These are phyloP conservation scores for Pristionchus exspectatus DNA, from an alignment of 2,888 invertebrate genomes.

Conservation along the genomic window DNA sequence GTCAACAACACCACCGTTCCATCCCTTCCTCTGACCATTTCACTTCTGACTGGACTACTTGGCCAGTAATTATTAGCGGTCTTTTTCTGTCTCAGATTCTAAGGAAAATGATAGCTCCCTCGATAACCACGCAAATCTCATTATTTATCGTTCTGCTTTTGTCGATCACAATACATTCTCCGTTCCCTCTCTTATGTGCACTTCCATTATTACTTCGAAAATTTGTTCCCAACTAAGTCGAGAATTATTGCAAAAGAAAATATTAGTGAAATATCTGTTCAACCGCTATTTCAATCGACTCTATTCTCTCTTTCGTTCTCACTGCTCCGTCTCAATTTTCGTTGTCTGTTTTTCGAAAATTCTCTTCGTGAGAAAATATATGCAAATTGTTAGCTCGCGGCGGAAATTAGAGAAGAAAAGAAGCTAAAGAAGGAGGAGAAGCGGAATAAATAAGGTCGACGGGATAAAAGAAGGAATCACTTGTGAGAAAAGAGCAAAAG, in stretches of 20 bases:
- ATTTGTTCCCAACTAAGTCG: too few species aligned
- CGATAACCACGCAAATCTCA: background rate
- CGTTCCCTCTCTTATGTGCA: background rate
- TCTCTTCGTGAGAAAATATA: background rate
- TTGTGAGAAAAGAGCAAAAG: slow-evolving; percentile 10
- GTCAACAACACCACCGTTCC: background rate
- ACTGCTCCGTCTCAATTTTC: background rate
- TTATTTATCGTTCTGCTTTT: background rate
- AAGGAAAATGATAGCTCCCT: background rate
- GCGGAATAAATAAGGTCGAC: slow-evolving; percentile 37
- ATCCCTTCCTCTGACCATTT: background rate
- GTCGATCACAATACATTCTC: background rate
- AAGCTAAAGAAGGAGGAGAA: slow-evolving; percentile 4
- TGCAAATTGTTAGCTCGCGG: slow-evolving; percentile 20
- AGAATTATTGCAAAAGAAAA: too few species aligned
- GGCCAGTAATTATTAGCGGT: background rate
- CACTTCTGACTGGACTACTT: background rate
- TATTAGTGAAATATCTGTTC: too few species aligned
- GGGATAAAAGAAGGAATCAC: slow-evolving; percentile 35
- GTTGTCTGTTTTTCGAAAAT: slow-evolving; percentile 19
- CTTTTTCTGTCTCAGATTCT: background rate
- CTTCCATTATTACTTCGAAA: background rate
- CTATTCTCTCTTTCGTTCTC: background rate
- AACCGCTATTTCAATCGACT: background rate
- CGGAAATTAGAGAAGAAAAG: slow-evolving; percentile 47